These are phyloP conservation scores for Thalpophila matura DNA, from an alignment of 2,888 invertebrate species.

Conservation along the genomic window DNA sequence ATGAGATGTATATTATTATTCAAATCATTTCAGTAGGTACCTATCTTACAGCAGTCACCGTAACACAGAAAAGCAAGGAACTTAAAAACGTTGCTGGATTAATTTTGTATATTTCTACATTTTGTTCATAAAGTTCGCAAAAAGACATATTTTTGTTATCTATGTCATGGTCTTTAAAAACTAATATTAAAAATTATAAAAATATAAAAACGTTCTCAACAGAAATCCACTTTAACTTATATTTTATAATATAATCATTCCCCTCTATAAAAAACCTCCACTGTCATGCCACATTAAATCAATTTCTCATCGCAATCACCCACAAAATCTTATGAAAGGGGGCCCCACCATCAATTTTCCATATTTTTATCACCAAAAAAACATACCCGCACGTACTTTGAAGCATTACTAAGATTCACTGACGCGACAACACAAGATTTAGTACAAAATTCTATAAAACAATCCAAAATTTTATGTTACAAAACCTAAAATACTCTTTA, in stretches of 20 bases:
- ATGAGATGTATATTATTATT: too few species aligned
- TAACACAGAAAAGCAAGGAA: too few species aligned
- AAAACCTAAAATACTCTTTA: conserved; percentile 67
- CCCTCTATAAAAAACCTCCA: conserved; percentile 30
- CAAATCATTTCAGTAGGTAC: too few species aligned
- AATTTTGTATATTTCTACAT: too few species aligned
- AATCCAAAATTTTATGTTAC: conserved; percentile 67
- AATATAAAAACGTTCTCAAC: neutral
- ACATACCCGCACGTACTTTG: conserved; percentile 80
- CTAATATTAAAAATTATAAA: too few species aligned
- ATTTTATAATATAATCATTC: conserved; percentile 43
- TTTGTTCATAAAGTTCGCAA: too few species aligned
- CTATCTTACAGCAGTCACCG: too few species aligned
- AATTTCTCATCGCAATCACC: conserved; percentile 73
- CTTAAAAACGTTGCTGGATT: too few species aligned
- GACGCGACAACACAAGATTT: conserved; percentile 83
- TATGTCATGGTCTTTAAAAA: too few species aligned
- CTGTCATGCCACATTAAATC: conserved; percentile 65
- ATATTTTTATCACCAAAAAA: conserved; percentile 81
- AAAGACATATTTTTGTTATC: too few species aligned
- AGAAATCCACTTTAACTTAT: conserved; percentile 15
- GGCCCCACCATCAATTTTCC: conserved; percentile 77
- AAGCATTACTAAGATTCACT: conserved; percentile 78
- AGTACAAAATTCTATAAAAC: conserved; percentile 69
- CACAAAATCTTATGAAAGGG: conserved; percentile 63